phyloP scores from a whole-genome alignment of 2,888 invertebrate genomes.

The Tetropium fuscum region DNA sequence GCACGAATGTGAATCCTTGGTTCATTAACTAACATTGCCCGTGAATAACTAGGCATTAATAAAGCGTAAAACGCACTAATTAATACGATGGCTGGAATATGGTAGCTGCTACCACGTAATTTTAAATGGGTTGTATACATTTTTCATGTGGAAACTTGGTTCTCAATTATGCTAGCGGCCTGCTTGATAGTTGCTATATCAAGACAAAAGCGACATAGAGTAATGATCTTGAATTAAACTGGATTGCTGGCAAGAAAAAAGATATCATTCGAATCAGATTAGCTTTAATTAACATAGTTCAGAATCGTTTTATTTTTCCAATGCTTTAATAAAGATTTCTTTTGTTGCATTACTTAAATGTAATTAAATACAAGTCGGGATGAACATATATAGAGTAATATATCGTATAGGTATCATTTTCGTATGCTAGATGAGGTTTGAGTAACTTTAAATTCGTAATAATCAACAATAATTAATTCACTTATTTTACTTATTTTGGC shows the following conservation, averaged over 20 bases:
- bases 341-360: slow-evolving; percentile 20
- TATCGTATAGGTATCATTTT: too few species aligned
- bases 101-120: slow-evolving; percentile 39
- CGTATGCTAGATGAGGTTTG: too few species aligned
- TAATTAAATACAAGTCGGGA: too few species aligned
- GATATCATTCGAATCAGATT: slow-evolving; percentile 55
- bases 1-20: slow-evolving; percentile 1
- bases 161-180: slow-evolving; percentile 48
- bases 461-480: too few species aligned
- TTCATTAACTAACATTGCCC: slow-evolving; percentile 22
- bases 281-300: slow-evolving; percentile 56
- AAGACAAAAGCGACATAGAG: slow-evolving; percentile 50
- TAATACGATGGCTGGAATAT: slow-evolving; percentile 31
- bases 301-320: slow-evolving; percentile 37
- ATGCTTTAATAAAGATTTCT: slow-evolving; percentile 27
- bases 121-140: slow-evolving; percentile 36
- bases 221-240: slow-evolving; percentile 52
- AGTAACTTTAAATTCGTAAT: too few species aligned
- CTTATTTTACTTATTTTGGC: too few species aligned
- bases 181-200: slow-evolving; percentile 44
- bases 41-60: slow-evolving; percentile 27
- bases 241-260: slow-evolving; percentile 51
- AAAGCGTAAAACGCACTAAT: slow-evolving; percentile 29
- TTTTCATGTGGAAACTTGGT: slow-evolving; percentile 44
- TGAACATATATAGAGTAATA: too few species aligned